Base-by-base conservation (phyloP, 1,140 invertebrate genomes). In the Teleogryllus occipitalis region DNA sequence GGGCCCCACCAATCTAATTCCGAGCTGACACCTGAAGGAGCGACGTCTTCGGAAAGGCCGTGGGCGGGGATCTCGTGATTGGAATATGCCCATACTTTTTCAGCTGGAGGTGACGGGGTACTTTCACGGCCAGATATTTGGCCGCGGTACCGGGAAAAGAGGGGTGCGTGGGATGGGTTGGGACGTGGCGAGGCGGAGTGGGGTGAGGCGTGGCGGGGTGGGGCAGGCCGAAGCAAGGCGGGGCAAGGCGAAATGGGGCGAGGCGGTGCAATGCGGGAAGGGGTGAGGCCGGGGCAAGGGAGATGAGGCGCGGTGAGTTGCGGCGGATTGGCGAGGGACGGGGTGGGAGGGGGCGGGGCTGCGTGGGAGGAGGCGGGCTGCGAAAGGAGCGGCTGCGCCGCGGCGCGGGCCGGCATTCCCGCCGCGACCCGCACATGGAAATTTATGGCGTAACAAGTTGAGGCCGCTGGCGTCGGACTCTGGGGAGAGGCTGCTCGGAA, bases 391-490 rank as follows among this genome's bases (percentile, higher is more conserved):
- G 54, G 54, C 2, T 65, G 18, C 54, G 10, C 18, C 18, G 18
- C 18, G 54, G 27, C 27, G 27, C 27, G 27, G n/a, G 27, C 27
- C 27, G 27, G 54, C 10, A 65, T 18, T 65, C 54, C 54, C 54
- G 54, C 54, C 54, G 54, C 54, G 54, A 65, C 54, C 54, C 54
- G 18, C 54, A 65, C 54, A 65, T 2, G 1, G 54, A 7, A 65
- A 65, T 65, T 65, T 65, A 65, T 65, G 54, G 54, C 54, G 54
- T 65, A 65, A 65, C 54, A 65, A 65, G 54, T 65, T 65, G 54
- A 65, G 54, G 54, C 8, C 54, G 54, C 54, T 10, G 54, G 54
- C 54, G 54, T 65, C 54, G 54, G 54, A 18, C 54, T 65, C 54
- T 65, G 10, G 54, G 54, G 54, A 65, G 54, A 65, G 54, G 54